Evolutionary conservation across 2,113 vertebrate genomes (phyloP), one percentile per base, ranked within the genome.

Genomic region (Pelmatolapia mariae): DNA sequence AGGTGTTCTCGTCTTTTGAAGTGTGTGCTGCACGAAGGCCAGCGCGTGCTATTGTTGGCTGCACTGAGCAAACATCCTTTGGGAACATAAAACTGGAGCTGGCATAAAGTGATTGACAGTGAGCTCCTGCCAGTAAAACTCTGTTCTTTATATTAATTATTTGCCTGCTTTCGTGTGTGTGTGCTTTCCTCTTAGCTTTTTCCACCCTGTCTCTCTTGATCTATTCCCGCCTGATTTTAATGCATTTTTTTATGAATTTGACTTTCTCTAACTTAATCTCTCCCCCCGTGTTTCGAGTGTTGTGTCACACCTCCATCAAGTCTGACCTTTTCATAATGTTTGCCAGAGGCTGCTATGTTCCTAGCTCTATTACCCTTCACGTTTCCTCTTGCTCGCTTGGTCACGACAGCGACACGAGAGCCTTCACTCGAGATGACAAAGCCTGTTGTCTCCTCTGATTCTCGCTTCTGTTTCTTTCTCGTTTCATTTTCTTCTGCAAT

Each of bases 251-350:
- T 22, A 54, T 80, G 8, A 47, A 76, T 84, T 31, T 56, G 6
- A 56, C 31, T 81, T 12, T 85, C 19, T 73, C 63, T 40, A 36
- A 81, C 18, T 38, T 85, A 61, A 87, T 83, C 33, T 84, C 45
- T 29, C 2, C 4, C 38, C 40, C 47, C 2, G 4, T 52, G 43
- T 86, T 90, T 86, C 7, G 2, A 33, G 56, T 86, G 57, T 86
- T 5, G 7, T 61, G 33, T 86, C 36, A 84, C 76, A 90, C 82
- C 61, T 93, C 88, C 52, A 88, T 92, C 85, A 80, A 40, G 43
- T 38, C 54, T 89, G 92, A 93, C 94, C 91, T 94, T 94, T 94
- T 87, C 54, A 83, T 82, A 86, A 87, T 18, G 81, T 38, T 89
- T 89, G 85, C 85, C 89, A 86, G 86, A 66, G 84, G 90, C 71